phyloP scores from a whole-genome alignment of 2,113 vertebrate species.

The Cricetomys ansorgei region DNA sequence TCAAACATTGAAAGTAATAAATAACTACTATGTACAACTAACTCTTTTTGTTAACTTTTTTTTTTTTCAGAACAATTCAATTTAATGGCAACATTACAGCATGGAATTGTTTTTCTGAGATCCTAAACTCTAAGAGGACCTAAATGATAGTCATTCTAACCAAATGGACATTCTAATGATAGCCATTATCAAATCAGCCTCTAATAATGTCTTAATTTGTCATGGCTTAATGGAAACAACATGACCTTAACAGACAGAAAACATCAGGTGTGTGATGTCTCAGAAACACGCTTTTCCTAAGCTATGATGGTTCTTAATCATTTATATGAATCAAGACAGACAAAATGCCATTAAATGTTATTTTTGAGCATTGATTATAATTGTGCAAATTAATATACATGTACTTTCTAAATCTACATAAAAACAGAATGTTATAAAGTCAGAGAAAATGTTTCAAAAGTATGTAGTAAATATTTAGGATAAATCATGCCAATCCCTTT shows the following conservation, averaged over 20 bases:
- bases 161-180: not conserved
- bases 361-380: not conserved
- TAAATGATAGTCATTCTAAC: not conserved
- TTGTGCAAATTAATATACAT: not conserved
- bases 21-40: not conserved
- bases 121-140: not conserved
- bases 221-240: not conserved
- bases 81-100: not conserved
- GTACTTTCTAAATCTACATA: conserved; percentile 35
- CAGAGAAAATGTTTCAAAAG: conserved; percentile 33
- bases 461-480: conserved; percentile 12
- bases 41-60: not conserved
- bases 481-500: not conserved
- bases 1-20: not conserved
- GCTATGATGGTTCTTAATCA: not conserved
- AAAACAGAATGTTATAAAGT: not conserved
- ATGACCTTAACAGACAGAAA: not conserved
- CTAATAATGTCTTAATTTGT: conserved; percentile 11
- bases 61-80: not conserved
- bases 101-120: not conserved
- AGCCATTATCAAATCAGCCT: not conserved
- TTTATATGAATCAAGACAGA: not conserved
- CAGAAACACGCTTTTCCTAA: not conserved
- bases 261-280: not conserved
- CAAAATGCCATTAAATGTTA: not conserved